Evolutionary conservation across 2,113 vertebrate genomes (phyloP), one percentile per base, ranked within the genome.

Genomic region (Brachirus orientalis): DNA sequence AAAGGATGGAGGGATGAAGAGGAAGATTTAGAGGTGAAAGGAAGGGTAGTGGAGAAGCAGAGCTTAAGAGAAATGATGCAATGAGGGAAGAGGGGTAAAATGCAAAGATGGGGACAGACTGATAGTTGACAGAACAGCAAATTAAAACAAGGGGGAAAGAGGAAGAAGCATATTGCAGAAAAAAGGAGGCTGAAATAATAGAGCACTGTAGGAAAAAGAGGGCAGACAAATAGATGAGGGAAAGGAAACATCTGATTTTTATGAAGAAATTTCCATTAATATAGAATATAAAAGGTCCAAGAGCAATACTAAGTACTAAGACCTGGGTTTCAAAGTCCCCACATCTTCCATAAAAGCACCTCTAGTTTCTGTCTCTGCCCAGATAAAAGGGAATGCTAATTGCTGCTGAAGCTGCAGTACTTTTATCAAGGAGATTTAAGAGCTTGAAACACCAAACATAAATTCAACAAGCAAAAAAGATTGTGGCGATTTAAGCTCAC

Each of bases 21-120:
- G 70, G 44, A 52, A 45, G 63, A 77, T 82, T 83, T 86, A 77
- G 77, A 83, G 87, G 83, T 84, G 78, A 86, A 75, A 52, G 53
- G 16, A 36, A 54, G 33, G 52, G 10, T n/a, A 36, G 22, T 37
- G 52, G 10, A 18, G 50, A 33, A 69, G 47, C 40, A 43, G 40
- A 41, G 40, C 38, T 40, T 9, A 50, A 51, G 65, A 40, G 19
- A 53, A 61, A 73, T 57, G 22, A 67, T 60, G 28, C 3, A 16
- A 45, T 46, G 11, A 44, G 3, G 53, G 33, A 55, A 64, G 19
- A 41, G 38, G 19, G 37, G 19, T 22, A n/a, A 38, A 61, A 40
- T 61, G 37, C 40, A 46, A 41, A 43, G 48, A 68, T 22, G 38
- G 14, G 18, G 53, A 47, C 14, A 37, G 35, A 18, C 0, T 48